Evolutionary conservation across 2,888 invertebrate species (phyloP).

Genomic region (Orchesellides sinensis): DNA sequence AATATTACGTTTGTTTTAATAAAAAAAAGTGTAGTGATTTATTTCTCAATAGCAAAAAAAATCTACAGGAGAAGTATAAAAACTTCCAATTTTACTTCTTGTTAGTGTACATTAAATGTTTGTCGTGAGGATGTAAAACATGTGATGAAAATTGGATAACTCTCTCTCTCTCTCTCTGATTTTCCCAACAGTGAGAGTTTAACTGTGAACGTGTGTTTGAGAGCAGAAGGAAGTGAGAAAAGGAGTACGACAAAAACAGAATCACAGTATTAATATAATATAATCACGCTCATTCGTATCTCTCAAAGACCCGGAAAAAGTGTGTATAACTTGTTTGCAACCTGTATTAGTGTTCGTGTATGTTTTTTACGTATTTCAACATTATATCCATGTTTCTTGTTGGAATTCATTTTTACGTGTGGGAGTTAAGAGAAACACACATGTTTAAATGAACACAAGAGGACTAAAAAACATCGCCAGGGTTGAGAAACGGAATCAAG

Average conservation of each 20-base stretch:
- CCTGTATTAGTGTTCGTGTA: background rate
- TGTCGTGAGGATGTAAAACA: conserved; percentile 44
- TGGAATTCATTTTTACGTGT: conserved; percentile 6
- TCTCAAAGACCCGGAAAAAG: background rate
- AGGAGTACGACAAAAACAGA: conserved; percentile 12
- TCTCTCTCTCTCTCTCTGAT: no score
- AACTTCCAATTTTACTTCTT: conserved; percentile 10
- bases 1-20: conserved; percentile 60
- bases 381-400: no score
- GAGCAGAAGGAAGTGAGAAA: background rate
- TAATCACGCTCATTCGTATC: conserved; percentile 21
- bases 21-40: conserved; percentile 61
- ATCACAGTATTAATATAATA: conserved; percentile 34
- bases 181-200: background rate
- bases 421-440: background rate
- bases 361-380: background rate
- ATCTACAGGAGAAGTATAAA: conserved; percentile 16
- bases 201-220: no score
- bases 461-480: conserved; percentile 2
- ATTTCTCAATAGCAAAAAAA: conserved; percentile 43
- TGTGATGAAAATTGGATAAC: conserved; percentile 57
- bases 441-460: background rate
- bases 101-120: conserved; percentile 21
- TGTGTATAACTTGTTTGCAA: no score
- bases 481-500: conserved; percentile 1